A percentile compares a stretch with the other conserved stretches of the same genome.
phyloP scores from a whole-genome alignment of 2,888 invertebrate genomes.

The Tenthredo scrophulariae region DNA sequence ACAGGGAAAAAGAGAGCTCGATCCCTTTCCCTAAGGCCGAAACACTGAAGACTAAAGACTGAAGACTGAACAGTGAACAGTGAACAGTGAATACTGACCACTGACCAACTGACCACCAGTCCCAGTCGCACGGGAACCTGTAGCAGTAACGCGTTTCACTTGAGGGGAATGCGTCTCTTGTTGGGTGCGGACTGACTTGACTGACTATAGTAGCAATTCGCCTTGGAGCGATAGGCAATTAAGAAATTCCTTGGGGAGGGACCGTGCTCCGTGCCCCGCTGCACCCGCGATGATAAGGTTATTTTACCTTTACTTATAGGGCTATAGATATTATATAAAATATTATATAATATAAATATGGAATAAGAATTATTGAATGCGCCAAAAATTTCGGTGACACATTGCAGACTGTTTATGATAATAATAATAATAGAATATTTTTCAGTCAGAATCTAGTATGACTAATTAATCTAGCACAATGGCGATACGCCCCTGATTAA shows the following conservation, averaged over 20 bases:
- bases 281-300: not conserved
- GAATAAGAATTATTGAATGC: too few species aligned
- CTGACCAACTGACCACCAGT: slow-evolving; percentile 38
- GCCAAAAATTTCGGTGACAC: not conserved
- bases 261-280: not conserved
- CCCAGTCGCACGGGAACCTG: slow-evolving; percentile 8
- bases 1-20: slow-evolving; percentile 14
- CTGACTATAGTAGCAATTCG: slow-evolving; percentile 49
- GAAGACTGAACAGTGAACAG: not conserved
- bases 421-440: not conserved
- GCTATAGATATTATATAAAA: not conserved
- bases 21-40: slow-evolving; percentile 36
- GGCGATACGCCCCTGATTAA: not conserved
- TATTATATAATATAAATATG: too few species aligned
- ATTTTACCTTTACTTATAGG: not conserved
- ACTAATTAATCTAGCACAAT: not conserved
- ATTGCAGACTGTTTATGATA: not conserved
- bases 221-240: slow-evolving; percentile 58
- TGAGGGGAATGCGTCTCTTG: slow-evolving; percentile 34
- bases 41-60: not conserved
- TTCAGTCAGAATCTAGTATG: not conserved
- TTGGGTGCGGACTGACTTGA: slow-evolving; percentile 30
- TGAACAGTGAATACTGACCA: slow-evolving; percentile 37
- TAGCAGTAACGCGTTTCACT: slow-evolving; percentile 41
- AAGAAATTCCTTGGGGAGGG: slow-evolving; percentile 57